phyloP scores from a whole-genome alignment of 2,888 invertebrate genomes.

The Lasioglossum morio region DNA sequence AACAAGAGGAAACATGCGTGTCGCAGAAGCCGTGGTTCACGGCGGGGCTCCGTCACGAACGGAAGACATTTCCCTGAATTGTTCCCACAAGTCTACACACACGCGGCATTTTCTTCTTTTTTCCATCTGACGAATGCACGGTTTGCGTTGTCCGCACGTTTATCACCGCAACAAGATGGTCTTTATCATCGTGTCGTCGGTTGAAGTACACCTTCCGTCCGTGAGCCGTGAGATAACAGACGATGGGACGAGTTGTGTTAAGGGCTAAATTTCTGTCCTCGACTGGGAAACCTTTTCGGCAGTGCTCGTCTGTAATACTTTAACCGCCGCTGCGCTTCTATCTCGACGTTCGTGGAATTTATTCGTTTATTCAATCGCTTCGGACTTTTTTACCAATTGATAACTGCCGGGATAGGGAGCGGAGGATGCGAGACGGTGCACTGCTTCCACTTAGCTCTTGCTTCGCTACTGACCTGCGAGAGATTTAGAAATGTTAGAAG shows the following conservation, averaged over 20 bases:
- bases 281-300: neutral
- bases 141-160: constrained; percentile 29
- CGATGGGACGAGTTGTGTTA: constrained; percentile 28
- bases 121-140: neutral
- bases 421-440: neutral
- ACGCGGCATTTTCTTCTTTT: no score
- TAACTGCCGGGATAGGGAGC: neutral
- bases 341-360: constrained; percentile 14
- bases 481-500: neutral
- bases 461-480: neutral
- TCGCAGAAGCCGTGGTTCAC: constrained; percentile 38
- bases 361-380: constrained; percentile 3
- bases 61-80: constrained; percentile 62
- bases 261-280: constrained; percentile 31
- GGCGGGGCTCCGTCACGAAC: constrained; percentile 26
- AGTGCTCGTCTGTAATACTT: neutral
- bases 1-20: constrained; percentile 59
- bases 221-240: constrained; percentile 37
- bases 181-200: constrained; percentile 26
- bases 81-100: constrained; percentile 56
- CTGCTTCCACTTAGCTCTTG: neutral
- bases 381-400: neutral
- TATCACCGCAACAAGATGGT: constrained; percentile 32
- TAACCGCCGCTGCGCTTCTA: neutral
- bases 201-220: constrained; percentile 32